Evolutionary conservation across 2,797 vertebrate species (phyloP), one percentile per base, ranked within the genome.

Genomic region (Melanitta fusca): DNA sequence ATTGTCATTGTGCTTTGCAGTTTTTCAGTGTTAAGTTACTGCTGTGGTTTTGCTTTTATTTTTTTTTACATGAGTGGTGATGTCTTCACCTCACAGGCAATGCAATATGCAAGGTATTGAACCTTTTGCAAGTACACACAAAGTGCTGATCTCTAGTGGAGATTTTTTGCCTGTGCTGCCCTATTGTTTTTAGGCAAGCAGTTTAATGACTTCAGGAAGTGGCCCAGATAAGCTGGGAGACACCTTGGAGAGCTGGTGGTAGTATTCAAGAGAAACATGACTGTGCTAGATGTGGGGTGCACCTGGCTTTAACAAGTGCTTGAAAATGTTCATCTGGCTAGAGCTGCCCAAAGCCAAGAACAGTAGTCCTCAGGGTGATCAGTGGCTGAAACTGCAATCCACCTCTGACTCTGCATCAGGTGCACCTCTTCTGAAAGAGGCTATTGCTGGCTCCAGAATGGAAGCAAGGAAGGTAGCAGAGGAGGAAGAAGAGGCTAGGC

Each of bases 141-240:
- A 41, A 71, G 57, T 17, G 57, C 68, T 77, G 53, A 12, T 84
- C 68, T 90, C 60, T 53, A 19, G 22, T 14, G 11, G 45, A 43
- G 53, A 24, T 20, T 47, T 91, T 88, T 22, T 60, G 51, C 66
- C 36, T 21, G 9, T 11, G 24, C 68, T 78, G 70, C 21, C 49
- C 1, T 47, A 4, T 56, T 82, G 22, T 70, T 65, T 14, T 61
- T 65, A 69, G 11, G 17, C 47, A 15, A 77, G 30, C 43, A 68
- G 60, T n/a, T 64, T 62, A 3, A 0, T 71, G 83, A 21, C 54
- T 57, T 89, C 15, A 41, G 56, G 57, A 65, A 30, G 30, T 38
- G 34, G n/a, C 13, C 19, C 25, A 13, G 3, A 0, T 25, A 2
- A 20, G 47, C 4, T 72, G 28, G 25, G 36, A 25, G 56, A 32